These are phyloP conservation scores for Botrylloides violaceus DNA, from an alignment of 23 tunicate species.

Conservation along the genomic window DNA sequence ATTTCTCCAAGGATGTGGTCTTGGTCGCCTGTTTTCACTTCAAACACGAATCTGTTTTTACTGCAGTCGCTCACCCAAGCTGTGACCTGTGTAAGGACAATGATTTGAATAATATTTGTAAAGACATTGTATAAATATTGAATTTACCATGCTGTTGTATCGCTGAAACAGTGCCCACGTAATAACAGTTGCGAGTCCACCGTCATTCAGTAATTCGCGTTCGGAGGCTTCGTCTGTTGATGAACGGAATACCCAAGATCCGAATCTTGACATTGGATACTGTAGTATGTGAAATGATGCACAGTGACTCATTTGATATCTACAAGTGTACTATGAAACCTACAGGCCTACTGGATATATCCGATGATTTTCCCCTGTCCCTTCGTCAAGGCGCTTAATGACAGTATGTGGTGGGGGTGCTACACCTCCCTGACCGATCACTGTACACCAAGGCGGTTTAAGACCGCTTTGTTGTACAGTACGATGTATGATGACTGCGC, in stretches of 20 bases:
- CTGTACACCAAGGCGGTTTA: too few species aligned
- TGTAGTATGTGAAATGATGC: background rate
- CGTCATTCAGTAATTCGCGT: background rate
- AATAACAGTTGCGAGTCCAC: background rate
- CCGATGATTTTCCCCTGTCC: too few species aligned
- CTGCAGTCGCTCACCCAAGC: background rate
- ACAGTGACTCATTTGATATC: too few species aligned
- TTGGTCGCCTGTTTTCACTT: background rate
- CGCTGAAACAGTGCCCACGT: background rate
- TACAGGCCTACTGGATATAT: too few species aligned
- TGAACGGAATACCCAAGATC: background rate
- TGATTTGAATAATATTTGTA: too few species aligned
- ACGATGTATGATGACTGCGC: too few species aligned
- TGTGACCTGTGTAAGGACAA: background rate
- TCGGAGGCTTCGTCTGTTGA: background rate
- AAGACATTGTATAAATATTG: too few species aligned
- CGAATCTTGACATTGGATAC: background rate
- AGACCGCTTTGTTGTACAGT: too few species aligned
- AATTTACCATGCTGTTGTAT: background rate
- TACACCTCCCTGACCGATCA: too few species aligned
- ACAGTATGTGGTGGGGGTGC: too few species aligned
- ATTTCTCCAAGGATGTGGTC: background rate
- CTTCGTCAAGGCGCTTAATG: too few species aligned
- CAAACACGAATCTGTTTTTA: background rate
- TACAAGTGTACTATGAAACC: too few species aligned